A percentile compares a stretch with the other conserved stretches of the same genome.
Conservation (phyloP, 2,113 vertebrate species). For the Halcyon malimbica region DNA sequence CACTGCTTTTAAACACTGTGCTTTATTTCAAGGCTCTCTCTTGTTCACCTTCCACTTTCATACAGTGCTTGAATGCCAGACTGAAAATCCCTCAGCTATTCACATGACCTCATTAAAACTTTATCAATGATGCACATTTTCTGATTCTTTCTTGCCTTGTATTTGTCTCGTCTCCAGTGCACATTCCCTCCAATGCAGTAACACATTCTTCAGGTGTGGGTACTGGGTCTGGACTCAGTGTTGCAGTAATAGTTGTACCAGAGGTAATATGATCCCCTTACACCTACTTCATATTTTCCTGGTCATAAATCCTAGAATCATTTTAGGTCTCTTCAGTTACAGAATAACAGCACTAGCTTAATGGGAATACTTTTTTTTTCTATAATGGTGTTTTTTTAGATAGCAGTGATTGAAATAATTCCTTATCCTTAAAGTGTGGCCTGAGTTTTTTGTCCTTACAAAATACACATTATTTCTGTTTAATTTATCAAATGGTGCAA, state of each 20-base stretch:
- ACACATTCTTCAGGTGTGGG: background rate
- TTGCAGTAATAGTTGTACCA: background rate
- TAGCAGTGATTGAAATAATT: background rate
- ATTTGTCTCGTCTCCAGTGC: background rate
- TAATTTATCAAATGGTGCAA: background rate
- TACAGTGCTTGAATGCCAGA: background rate
- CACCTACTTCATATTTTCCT: background rate
- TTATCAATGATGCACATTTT: background rate
- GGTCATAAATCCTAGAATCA: background rate
- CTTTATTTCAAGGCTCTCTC: background rate
- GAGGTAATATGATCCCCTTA: background rate
- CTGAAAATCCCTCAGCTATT: background rate
- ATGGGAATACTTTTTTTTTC: background rate
- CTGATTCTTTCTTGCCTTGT: background rate
- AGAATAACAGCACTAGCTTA: background rate
- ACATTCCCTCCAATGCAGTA: fast-evolving
- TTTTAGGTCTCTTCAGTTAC: background rate
- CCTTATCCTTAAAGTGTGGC: background rate
- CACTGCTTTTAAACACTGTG: background rate
- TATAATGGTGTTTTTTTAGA: background rate
- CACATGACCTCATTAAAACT: background rate
- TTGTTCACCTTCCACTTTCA: background rate
- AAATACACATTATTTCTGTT: background rate
- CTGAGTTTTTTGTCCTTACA: background rate
- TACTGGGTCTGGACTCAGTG: background rate